Evolutionary conservation across 2,888 invertebrate species (phyloP), one percentile per base, ranked within the genome.

Genomic region (Acanthosepion esculentum): DNA sequence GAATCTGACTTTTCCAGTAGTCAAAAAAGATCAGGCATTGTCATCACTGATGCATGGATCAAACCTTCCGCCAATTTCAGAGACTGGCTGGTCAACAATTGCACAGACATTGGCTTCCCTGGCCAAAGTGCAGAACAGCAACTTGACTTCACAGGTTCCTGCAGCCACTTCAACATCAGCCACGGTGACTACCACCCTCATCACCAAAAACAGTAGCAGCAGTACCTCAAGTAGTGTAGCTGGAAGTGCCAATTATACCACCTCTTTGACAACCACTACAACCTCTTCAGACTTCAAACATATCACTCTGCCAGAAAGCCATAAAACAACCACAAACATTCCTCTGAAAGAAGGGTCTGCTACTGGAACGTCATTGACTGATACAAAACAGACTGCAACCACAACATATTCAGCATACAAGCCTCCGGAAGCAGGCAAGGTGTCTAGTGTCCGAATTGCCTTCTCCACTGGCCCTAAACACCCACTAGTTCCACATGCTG

Each of bases 51-150:
- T 93, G 50, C 93, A 50, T 12, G 53, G 93, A 18, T 93, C 93
- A 93, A 78, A n/a, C n/a, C 78, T 78, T 78, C 78, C 78, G 8
- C 93, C 93, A 93, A 93, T 93, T 50, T 93, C 93, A 26, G 93
- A 53, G n/a, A 53, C 93, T 93, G 93, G 93, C 18, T 93, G 93
- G 93, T 93, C 93, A 50, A 93, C 48, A 33, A 48, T 93, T 93
- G 93, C 93, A 93, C 50, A 53, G 53, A 93, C 93, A 15, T 29
- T 93, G 29, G 93, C 93, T 50, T 93, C 93, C 50, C 53, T 93
- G n/a, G 93, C 93, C 29, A 93, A 53, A 53, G 93, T 50, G 6
- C 93, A 93, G 29, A 93, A 0, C 53, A 53, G 26, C 4, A 50
- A 93, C 15, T n/a, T 93, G 12, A 10, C 93, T 6, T 18, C 93